These are phyloP conservation scores for Pyrocephalus nanus DNA, from an alignment of 2,797 vertebrate genomes.

Conservation along the genomic window DNA sequence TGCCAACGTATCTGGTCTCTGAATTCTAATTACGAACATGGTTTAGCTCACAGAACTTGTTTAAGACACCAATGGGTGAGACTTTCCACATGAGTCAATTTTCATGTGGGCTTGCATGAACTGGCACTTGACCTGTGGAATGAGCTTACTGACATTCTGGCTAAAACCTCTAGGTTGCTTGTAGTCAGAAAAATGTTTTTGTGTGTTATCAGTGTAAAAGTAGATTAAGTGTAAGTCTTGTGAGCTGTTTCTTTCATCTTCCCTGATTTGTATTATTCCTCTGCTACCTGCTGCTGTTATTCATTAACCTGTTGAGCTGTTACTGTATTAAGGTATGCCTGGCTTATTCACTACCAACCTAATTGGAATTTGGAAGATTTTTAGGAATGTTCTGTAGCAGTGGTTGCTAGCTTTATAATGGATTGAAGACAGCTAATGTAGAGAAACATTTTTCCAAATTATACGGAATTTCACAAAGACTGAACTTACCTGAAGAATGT, in stretches of 20 bases:
- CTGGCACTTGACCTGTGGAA: background rate
- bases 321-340: background rate
- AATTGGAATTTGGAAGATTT: background rate
- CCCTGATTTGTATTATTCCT: background rate
- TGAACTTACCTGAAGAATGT: rapidly evolving
- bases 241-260: background rate
- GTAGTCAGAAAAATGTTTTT: background rate
- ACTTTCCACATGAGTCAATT: background rate
- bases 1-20: rapidly evolving
- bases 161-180: background rate
- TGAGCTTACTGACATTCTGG: background rate
- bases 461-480: background rate
- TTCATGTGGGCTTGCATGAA: background rate
- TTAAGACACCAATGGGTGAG: background rate
- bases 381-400: background rate
- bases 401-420: background rate
- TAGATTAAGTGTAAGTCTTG: background rate
- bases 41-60: background rate
- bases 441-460: background rate
- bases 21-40: background rate
- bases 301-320: background rate
- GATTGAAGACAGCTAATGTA: background rate
- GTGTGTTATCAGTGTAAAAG: background rate
- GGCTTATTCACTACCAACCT: background rate
- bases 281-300: background rate